Evolutionary conservation across 2,888 invertebrate species (phyloP).

Genomic region (Trypoxylon attenuatum): DNA sequence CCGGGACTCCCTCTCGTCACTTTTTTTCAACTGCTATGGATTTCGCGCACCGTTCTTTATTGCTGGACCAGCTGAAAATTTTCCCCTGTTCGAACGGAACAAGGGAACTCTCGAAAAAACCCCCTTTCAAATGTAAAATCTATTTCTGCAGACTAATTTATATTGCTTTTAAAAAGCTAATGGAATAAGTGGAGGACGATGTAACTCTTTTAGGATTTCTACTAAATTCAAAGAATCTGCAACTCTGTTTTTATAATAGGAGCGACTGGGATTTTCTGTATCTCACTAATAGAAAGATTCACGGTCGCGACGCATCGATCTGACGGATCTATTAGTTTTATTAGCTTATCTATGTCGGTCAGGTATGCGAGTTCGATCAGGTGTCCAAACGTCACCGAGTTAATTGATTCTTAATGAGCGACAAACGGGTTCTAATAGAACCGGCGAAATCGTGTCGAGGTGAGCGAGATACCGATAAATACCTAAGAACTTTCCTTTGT

Average conservation of each 20-base stretch:
- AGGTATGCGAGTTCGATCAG: constrained; percentile 28
- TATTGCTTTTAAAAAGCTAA: too few species aligned
- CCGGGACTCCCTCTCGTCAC: constrained; percentile 17
- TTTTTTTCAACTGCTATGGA: not conserved
- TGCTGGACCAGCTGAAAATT: constrained; percentile 14
- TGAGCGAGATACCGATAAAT: constrained; percentile 32
- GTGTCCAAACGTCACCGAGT: constrained; percentile 28
- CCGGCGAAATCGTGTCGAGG: constrained; percentile 34
- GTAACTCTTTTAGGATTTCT: too few species aligned
- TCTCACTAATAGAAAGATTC: too few species aligned
- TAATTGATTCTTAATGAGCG: constrained; percentile 46
- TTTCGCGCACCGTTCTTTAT: not conserved
- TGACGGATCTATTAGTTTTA: constrained; percentile 14
- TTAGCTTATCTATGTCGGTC: constrained; percentile 40
- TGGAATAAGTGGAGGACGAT: too few species aligned
- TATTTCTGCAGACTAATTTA: too few species aligned
- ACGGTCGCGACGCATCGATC: too few species aligned
- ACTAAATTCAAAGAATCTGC: too few species aligned
- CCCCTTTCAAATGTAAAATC: too few species aligned
- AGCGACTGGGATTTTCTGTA: too few species aligned
- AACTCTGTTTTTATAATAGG: too few species aligned
- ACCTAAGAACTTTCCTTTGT: constrained; percentile 3
- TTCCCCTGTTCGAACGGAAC: too few species aligned
- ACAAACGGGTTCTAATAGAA: constrained; percentile 28
- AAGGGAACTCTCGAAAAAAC: too few species aligned